These are phyloP conservation scores for Micropterix aruncella DNA, from an alignment of 2,888 invertebrate species.

Conservation along the genomic window DNA sequence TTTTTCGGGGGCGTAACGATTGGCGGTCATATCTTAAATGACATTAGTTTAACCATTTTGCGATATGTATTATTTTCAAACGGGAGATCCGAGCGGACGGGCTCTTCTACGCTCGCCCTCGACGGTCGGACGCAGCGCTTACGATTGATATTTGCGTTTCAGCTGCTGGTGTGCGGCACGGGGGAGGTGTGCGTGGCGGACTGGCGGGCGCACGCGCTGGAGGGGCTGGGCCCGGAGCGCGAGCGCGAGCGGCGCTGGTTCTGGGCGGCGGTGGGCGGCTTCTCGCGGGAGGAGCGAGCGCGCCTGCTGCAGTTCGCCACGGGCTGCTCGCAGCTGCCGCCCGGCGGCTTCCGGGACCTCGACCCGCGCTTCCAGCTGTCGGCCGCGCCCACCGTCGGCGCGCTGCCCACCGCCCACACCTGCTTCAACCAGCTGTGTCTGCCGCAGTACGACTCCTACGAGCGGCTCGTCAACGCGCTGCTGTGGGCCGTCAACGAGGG, in stretches of 20 bases:
- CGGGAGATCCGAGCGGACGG: no score
- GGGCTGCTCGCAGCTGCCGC: constrained; percentile 83
- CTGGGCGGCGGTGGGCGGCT: constrained; percentile 80
- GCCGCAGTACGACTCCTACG: constrained; percentile 89
- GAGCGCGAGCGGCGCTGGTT: constrained; percentile 78
- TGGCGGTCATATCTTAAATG: no score
- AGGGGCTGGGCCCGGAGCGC: constrained; percentile 66
- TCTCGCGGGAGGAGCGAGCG: constrained; percentile 87
- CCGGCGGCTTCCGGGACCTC: constrained; percentile 74
- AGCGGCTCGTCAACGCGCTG: constrained; percentile 82
- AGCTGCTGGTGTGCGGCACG: constrained; percentile 86
- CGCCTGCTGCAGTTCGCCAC: constrained; percentile 85
- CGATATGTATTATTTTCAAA: no score
- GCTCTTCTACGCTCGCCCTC: no score
- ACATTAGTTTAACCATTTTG: no score
- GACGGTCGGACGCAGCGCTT: no score
- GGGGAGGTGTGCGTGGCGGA: constrained; percentile 85
- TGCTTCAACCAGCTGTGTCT: constrained; percentile 94
- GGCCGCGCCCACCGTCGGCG: constrained; percentile 79
- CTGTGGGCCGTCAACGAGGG: constrained; percentile 90
- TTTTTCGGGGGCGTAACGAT: no score
- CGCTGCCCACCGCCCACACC: constrained; percentile 87
- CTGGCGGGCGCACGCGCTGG: constrained; percentile 78
- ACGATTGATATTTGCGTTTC: constrained; percentile 21
- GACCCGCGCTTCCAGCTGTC: constrained; percentile 88